phyloP scores from a whole-genome alignment of 2,888 invertebrate species.

The Zootermopsis nevadensis region DNA sequence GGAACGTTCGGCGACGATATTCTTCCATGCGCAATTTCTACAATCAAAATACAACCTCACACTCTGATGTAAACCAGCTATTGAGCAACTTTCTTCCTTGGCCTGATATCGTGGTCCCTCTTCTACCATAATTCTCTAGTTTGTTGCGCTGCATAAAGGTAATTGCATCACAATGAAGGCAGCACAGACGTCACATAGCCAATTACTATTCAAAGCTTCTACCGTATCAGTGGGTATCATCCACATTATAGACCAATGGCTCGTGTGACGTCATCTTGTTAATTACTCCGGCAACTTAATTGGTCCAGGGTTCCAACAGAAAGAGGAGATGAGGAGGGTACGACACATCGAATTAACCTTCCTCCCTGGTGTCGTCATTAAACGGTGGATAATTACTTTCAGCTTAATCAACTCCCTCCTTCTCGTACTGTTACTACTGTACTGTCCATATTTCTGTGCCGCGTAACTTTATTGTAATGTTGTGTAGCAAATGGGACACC shows the following conservation, averaged over 20 bases:
- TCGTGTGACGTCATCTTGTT: slow-evolving; percentile 42
- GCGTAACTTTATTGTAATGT: slow-evolving; percentile 24
- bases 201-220: slow-evolving; percentile 30
- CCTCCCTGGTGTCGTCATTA: slow-evolving; percentile 39
- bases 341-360: slow-evolving; percentile 43
- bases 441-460: slow-evolving; percentile 17
- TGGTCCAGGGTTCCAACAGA: slow-evolving; percentile 17
- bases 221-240: slow-evolving; percentile 15
- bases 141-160: slow-evolving; percentile 26
- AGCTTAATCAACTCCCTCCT: slow-evolving; percentile 31
- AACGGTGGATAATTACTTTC: slow-evolving; percentile 36
- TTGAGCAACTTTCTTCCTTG: not conserved
- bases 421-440: not conserved
- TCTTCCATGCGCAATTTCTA: not conserved
- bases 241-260: slow-evolving; percentile 38
- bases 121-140: not conserved
- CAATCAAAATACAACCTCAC: not conserved
- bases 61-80: slow-evolving; percentile 1
- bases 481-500: slow-evolving; percentile 1
- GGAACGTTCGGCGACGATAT: no score
- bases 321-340: slow-evolving; percentile 16
- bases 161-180: slow-evolving; percentile 31
- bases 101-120: not conserved
- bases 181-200: slow-evolving; percentile 15
- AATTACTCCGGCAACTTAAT: slow-evolving; percentile 40